phyloP scores from a whole-genome alignment of 2,113 vertebrate species.

The Notarius lentiginosus region DNA sequence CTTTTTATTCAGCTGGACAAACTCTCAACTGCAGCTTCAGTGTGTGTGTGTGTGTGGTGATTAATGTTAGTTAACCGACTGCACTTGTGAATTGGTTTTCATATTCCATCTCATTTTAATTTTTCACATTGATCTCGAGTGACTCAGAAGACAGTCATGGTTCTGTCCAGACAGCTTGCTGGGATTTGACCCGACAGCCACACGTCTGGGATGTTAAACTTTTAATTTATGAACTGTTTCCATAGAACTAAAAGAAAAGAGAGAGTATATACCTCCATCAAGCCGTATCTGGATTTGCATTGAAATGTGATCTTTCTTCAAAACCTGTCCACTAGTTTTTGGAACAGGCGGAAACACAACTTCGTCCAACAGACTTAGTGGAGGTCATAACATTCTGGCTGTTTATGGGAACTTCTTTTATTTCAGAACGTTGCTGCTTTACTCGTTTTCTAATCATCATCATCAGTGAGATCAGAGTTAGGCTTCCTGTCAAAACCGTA shows the following conservation, averaged over 20 bases:
- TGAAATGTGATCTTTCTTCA: too few relatives aligned
- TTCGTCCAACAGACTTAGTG: too few relatives aligned
- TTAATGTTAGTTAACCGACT: background rate
- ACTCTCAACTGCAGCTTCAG: too few relatives aligned
- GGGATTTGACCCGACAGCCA: background rate
- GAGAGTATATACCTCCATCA: too few relatives aligned
- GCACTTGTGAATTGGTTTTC: background rate
- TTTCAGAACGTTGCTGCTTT: too few relatives aligned
- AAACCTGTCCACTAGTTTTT: too few relatives aligned
- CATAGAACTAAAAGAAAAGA: too few relatives aligned
- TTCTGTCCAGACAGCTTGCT: background rate
- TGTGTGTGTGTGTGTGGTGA: background rate
- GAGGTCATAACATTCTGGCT: background rate
- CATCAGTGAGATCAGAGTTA: background rate
- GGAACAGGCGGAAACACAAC: too few relatives aligned
- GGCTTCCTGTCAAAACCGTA: too few relatives aligned
- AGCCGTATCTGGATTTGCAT: too few relatives aligned
- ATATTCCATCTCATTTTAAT: fast-evolving
- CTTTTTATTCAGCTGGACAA: background rate
- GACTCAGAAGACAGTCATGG: background rate
- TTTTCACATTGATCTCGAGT: background rate
- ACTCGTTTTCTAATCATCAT: background rate
- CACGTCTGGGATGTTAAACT: background rate
- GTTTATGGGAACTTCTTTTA: background rate
- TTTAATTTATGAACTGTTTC: background rate